Base-by-base conservation (phyloP, 2,888 invertebrate species). In the Hypena proboscidalis region DNA sequence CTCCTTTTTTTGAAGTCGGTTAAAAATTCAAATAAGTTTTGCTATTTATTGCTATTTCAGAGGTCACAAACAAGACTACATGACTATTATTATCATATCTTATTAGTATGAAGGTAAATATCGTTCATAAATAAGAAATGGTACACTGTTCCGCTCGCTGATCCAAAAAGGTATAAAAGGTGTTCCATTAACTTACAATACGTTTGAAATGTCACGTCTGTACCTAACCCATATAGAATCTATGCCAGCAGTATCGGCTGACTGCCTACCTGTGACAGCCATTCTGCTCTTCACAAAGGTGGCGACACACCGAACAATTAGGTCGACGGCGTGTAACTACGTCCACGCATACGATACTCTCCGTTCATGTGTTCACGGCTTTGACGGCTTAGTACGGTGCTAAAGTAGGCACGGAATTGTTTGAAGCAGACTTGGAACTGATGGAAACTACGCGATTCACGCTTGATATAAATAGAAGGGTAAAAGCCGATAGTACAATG, bases 221-320 rank as follows among this genome's bases (percentile, higher is more conserved):
- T 5, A 5, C 9, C 14, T 29, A 26, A 8, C 15, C 15, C 10
- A 32, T 13, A 21, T 32, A 13, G 11, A 32, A 10, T 29, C 20
- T 32, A 21, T 32, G 32, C n/a, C 21, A 1, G 1, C 20, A n/a
- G 11, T 31, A 31, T 21, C 21, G 25, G 25, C 19, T 35, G 27
- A 29, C 27, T 19, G 26, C 11, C 29, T 31, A 44, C 39, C 36
- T 35, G 23, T 14, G 45, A 34, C 57, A 31, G 47, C 44, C 41
- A 53, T 61, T 62, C 43, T 36, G 10, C 33, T 30, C 39, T 17
- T 7, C 31, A 57, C 53, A 58, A 50, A 58, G 63, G 58, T 50
- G 38, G 20, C 33, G 19, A 50, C 46, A 35, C 54, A 46, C 44
- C 4, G 32, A 51, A 54, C 48, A 55, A 52, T 55, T 58, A 52